Evolutionary conservation across 1,140 invertebrate species (phyloP).

Genomic region (Trichonephila clavipes): DNA sequence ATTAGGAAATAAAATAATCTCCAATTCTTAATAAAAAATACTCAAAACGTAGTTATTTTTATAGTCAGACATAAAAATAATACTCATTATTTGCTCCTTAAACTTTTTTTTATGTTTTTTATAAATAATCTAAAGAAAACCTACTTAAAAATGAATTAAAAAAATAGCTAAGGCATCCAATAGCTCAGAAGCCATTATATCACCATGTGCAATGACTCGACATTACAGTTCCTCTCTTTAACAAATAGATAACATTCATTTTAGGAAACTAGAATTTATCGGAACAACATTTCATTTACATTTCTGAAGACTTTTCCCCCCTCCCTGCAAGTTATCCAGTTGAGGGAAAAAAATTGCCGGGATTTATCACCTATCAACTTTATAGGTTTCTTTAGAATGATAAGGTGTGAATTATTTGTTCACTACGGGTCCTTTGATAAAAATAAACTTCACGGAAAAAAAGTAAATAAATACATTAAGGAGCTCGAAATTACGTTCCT

Average conservation of each 20-base stretch:
- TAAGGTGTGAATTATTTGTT: conserved; percentile 70
- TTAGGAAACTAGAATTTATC: conserved; percentile 22
- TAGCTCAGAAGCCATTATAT: not conserved
- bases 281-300: conserved; percentile 36
- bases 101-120: not conserved
- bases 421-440: conserved; percentile 39
- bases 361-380: conserved; percentile 32
- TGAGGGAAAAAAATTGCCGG: not conserved
- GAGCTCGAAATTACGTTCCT: conserved; percentile 62
- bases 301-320: not conserved
- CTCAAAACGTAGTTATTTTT: no score
- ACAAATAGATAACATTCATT: conserved; percentile 20
- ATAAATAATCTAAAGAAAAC: not conserved
- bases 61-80: no score
- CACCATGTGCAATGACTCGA: not conserved
- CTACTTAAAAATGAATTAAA: not conserved
- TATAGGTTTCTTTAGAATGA: conserved; percentile 30
- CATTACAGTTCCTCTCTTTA: not conserved
- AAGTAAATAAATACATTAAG: conserved; percentile 47
- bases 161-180: not conserved
- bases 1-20: no score
- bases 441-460: conserved; percentile 14
- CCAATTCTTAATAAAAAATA: no score
- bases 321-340: not conserved
- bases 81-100: not conserved